Evolutionary conservation across 2,888 invertebrate species (phyloP), one percentile per base, ranked within the genome.

Genomic region (Galerucella pusilla): DNA sequence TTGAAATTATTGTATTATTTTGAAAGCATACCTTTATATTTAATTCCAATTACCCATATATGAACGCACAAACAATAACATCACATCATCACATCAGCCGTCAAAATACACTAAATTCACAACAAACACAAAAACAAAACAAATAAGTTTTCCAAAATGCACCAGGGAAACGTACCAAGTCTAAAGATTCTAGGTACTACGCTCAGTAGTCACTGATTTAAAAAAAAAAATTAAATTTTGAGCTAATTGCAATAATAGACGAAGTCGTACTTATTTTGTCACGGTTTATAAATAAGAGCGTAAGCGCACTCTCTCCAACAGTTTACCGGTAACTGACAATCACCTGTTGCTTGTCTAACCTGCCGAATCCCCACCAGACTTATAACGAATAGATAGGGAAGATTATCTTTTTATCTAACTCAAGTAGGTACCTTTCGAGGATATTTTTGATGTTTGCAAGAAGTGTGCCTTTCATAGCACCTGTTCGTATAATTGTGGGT

Each of bases 321-420:
- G 82, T 83, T 81, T 82, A 78, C 81, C 81, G 83, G 82, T 81
- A 82, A 84, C 84, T 84, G 84, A 81, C 84, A 81, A 81, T 84
- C 83, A 84, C 84, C 83, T 84, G 84, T 83, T 81, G 82, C 82
- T 79, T 78, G 76, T 77, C 70, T 76, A 79, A 80, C 78, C 77
- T 80, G 78, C 78, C 75, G 77, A 54, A 49, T 77, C 79, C 79
- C 79, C 78, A 78, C 78, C 77, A 72, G 72, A 75, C 75, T 76
- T 75, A 77, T 74, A 42, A 42, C 25, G 42, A 65, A 42, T 42
- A 25, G 49, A 65, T 71, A 66, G 71, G 71, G 42, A 76, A 76
- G 66, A 75, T 49, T 73, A 59, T 65, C 9, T 42, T 61, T 69
- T 14, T 57, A 49, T 66, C 25, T 49, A 14, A 68, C 57, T 67